phyloP scores from a whole-genome alignment of 2,888 invertebrate species.

The Synanthedon tipuliformis region DNA sequence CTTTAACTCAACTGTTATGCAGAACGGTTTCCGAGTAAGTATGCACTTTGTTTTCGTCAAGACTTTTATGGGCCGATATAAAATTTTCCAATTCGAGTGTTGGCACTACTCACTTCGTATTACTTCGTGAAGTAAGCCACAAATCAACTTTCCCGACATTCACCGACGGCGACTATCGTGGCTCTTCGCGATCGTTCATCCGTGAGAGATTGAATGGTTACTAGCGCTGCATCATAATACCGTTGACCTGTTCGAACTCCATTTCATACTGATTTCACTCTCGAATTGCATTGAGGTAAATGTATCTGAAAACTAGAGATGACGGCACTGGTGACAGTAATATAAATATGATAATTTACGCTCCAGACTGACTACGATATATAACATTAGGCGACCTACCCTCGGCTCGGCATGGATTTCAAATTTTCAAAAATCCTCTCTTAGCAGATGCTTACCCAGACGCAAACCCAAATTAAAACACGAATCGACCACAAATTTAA shows the following conservation, averaged over 20 bases:
- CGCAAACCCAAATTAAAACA: too few relatives aligned
- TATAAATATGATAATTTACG: too few relatives aligned
- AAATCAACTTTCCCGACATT: slow-evolving; percentile 32
- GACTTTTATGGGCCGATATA: slow-evolving; percentile 12
- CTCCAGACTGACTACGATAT: too few relatives aligned
- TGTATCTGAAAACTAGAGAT: too few relatives aligned
- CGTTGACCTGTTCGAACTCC: neutral
- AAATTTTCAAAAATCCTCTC: too few relatives aligned
- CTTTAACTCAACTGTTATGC: neutral
- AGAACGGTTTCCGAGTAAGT: slow-evolving; percentile 1
- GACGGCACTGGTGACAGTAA: too few relatives aligned
- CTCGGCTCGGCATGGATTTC: too few relatives aligned
- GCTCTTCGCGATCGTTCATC: slow-evolving; percentile 30
- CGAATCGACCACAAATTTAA: too few relatives aligned
- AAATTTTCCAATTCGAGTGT: slow-evolving; percentile 39
- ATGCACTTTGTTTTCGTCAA: slow-evolving; percentile 10
- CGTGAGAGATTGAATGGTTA: slow-evolving; percentile 12
- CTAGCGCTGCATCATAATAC: neutral
- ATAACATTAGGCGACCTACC: too few relatives aligned
- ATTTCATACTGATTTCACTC: neutral
- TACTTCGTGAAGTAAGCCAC: slow-evolving; percentile 33
- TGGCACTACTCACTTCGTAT: slow-evolving; percentile 31
- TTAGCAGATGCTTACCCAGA: too few relatives aligned
- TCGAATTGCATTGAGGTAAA: neutral
- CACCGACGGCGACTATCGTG: slow-evolving; percentile 5